Conservation (phyloP, 2,797 vertebrate species). For the Lacerta agilis region DNA sequence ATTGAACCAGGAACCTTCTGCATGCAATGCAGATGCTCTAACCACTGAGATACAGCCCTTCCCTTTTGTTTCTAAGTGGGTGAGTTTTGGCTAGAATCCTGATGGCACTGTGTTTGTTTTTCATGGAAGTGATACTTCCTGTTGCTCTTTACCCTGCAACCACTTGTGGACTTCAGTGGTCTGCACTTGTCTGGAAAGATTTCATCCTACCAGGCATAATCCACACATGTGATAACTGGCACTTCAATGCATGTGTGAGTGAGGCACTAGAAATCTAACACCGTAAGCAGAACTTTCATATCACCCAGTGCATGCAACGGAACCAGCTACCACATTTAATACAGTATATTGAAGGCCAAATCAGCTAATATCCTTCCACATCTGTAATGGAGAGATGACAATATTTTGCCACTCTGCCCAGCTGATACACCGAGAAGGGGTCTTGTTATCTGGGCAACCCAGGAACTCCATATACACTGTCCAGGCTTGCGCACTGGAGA, state of each 20-base stretch:
- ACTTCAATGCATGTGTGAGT: not conserved
- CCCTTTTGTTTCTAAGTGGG: not conserved
- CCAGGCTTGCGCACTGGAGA: no score
- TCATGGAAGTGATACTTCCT: not conserved
- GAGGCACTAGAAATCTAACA: not conserved
- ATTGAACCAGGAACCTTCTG: no score
- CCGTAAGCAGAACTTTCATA: not conserved
- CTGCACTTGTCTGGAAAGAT: not conserved
- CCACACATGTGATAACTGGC: no score
- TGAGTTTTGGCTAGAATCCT: not conserved
- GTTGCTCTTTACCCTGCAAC: not conserved
- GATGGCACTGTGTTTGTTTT: not conserved
- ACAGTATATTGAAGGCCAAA: not conserved
- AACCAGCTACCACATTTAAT: not conserved
- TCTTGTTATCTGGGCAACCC: no score
- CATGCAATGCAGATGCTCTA: no score
- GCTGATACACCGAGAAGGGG: not conserved
- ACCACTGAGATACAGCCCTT: not conserved
- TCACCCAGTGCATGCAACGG: no score
- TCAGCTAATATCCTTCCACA: not conserved
- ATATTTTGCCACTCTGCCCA: not conserved
- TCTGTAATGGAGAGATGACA: not conserved
- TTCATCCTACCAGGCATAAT: not conserved
- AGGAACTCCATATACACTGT: no score
- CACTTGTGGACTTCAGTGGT: not conserved